Base-by-base conservation (phyloP, 2,113 vertebrate species). In the Actenoides lindsayi region DNA sequence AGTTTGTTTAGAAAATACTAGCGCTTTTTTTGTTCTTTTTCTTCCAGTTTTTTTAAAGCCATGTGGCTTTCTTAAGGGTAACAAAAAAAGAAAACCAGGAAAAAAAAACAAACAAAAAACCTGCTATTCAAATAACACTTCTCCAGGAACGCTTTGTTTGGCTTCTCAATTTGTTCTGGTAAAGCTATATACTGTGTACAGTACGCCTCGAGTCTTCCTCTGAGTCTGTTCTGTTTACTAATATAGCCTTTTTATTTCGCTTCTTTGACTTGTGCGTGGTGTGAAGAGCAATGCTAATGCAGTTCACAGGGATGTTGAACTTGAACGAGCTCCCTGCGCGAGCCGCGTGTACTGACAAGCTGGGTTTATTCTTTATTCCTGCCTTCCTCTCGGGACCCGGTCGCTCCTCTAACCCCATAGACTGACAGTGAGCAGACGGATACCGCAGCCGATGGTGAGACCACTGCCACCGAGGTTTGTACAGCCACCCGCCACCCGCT, bases 351-450 rank as follows among this genome's bases (percentile, higher is more conserved):
- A 97, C 92, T 99, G 96, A 99, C 96, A 97, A 98, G 93, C 95
- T 97, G 97, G 97, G 86, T 98, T 98, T 98, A 97, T 98, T 99
- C 95, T 98, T 96, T 98, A 96, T 98, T 98, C 96, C 96, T 98
- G 98, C 98, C 97, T 98, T 97, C 98, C 94, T 91, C 91, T 96
- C 30, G 98, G 98, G 98, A 98, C 91, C 96, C 21, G 98, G 91
- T 96, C 94, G 78, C 98, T 96, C 97, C 80, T 97, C 95, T 97
- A 95, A 95, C 97, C 97, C 96, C 88, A 93, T 92, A 99, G 99
- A 99, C 99, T 18, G 99, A 99, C 98, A 99, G 99, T 94, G 99
- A 99, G 92, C 99, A 98, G 96, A 99, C 99, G 14, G 99, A 99
- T 91, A 99, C 99, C 39, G 98, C 98, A 9, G 99, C 98, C 50